Evolutionary conservation across 2,888 invertebrate species (phyloP).

Genomic region (Drosophila kuntzei): DNA sequence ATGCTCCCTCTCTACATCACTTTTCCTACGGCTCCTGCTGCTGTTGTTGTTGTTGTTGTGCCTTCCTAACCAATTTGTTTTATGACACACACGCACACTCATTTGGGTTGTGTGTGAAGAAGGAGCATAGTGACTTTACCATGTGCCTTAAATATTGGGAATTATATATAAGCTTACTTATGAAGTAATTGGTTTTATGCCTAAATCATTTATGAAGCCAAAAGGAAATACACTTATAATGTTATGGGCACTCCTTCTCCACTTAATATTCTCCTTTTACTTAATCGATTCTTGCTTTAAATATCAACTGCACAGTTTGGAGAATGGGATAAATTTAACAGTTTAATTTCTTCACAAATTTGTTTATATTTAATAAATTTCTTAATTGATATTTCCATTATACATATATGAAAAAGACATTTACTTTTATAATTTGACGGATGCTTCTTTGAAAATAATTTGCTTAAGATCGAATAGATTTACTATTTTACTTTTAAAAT

Average conservation of each 20-base stretch:
- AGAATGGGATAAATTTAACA: not conserved
- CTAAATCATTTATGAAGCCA: conserved; percentile 20
- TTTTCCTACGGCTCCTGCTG: not conserved
- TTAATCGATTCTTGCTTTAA: conserved; percentile 1
- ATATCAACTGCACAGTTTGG: not conserved
- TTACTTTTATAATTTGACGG: too few relatives aligned
- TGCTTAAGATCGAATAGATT: too few relatives aligned
- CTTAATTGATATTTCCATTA: not conserved
- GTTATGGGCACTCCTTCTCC: not conserved
- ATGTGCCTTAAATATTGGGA: conserved; percentile 31
- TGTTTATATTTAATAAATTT: not conserved
- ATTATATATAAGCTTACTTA: conserved; percentile 27
- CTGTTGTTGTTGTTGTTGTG: conserved; percentile 50
- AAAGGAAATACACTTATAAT: conserved; percentile 19
- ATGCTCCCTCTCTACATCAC: conserved; percentile 9
- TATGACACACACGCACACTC: conserved; percentile 57
- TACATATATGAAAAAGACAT: too few relatives aligned
- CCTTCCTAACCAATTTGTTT: conserved; percentile 73
- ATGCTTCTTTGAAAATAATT: too few relatives aligned
- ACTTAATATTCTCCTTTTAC: conserved; percentile 2
- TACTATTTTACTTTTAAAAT: too few relatives aligned
- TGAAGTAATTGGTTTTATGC: conserved; percentile 32
- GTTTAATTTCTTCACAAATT: not conserved
- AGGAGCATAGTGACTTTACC: conserved; percentile 22
- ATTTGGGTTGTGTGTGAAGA: conserved; percentile 3